A percentile compares a stretch with the other conserved stretches of the same genome.
Evolutionary conservation across 2,113 vertebrate genomes (phyloP).

Genomic region (mouse (Mus musculus)): GRCm39 chr6:137713001-137713500

Average conservation of each 20-base stretch:
- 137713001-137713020: not conserved
- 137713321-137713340: conserved; percentile 97
- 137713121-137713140: not conserved
- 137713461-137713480: conserved; percentile 91
- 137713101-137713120: not conserved
- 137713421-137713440: conserved; percentile 97
- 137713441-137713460: conserved; percentile 99
- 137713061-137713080: not conserved
- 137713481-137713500: not conserved
- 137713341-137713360: conserved; percentile 99
- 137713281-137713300: not conserved
- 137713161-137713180: not conserved
- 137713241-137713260: not conserved
- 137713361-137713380: conserved; percentile 99
- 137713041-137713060: not conserved
- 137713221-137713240: not conserved
- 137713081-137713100: not conserved
- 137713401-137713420: conserved; percentile 98
- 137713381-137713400: conserved; percentile 99
- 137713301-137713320: not conserved
- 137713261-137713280: not conserved
- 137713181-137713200: too few relatives aligned
- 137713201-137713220: not conserved
- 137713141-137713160: not conserved
- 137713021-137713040: not conserved